Base-by-base conservation (phyloP, 1,140 invertebrate species). In the Propsilocerus akamusi region DNA sequence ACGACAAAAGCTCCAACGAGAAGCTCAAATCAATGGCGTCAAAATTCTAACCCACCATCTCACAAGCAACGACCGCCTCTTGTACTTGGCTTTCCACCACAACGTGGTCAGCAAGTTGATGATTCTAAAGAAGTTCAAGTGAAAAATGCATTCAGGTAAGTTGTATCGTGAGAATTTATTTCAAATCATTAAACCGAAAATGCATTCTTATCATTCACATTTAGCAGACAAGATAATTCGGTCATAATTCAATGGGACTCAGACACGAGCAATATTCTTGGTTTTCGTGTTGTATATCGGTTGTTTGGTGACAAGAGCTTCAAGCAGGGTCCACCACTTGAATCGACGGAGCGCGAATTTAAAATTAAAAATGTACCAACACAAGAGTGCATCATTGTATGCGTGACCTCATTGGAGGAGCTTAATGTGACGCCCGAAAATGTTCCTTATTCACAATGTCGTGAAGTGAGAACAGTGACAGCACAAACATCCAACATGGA, bases 231-330 rank as follows among this genome's bases (percentile, higher is more conserved):
- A 64, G 86, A 89, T 50, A 90, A 83, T 59, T 81, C 86, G 0
- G 83, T 94, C 1, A 83, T 89, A 37, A 88, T 94, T 49, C 83
- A 89, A 57, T 94, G 90, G 90, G 86, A 88, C 58, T 87, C 84
- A 2, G 81, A 87, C 55, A 79, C 81, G 1, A 72, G 78, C 0
- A 89, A 89, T 57, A 86, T 89, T 54, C 67, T 89, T 0, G 89
- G 87, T 11, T 92, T 92, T 58, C 72, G 87, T 48, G 86, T 93
- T 7, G 84, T 93, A 7, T 93, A 93, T 62, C 66, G 90, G 48
- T 66, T 92, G 10, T 94, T 95, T 58, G 90, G 89, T 1, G 88
- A 92, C 55, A 81, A 83, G 55, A 83, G 75, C 52, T 95, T 93
- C 63, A 88, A 91, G 55, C 81, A 87, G 59, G 87, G 86, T 1